These are phyloP conservation scores for Propithecus deckenii DNA, from an alignment of 2,797 vertebrate species.

Conservation along the genomic window DNA sequence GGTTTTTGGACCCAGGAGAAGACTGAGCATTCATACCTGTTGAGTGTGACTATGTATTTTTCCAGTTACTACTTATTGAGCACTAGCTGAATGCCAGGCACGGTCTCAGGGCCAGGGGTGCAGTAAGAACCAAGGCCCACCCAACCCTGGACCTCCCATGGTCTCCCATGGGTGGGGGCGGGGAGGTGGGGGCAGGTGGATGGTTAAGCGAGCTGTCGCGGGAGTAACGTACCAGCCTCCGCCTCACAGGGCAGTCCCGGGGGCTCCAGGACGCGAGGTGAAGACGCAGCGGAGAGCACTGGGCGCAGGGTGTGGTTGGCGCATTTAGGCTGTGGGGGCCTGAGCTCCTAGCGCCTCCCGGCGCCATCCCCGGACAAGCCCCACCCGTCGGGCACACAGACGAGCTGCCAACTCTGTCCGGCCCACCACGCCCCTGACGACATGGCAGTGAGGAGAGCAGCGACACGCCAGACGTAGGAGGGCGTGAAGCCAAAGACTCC, in stretches of 20 bases:
- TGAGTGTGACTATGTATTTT: background rate
- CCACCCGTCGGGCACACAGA: background rate
- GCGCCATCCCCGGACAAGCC: fast-evolving
- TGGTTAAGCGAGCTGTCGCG: background rate
- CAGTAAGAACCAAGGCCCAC: background rate
- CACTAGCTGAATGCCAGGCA: background rate
- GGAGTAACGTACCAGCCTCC: background rate
- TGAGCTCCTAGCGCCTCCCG: fast-evolving
- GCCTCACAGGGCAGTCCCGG: background rate
- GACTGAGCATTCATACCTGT: background rate
- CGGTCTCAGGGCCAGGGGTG: background rate
- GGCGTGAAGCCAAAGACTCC: fast-evolving
- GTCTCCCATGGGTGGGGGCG: background rate
- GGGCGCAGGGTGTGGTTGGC: fast-evolving
- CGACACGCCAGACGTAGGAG: background rate
- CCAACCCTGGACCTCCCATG: fast-evolving
- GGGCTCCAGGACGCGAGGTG: too few relatives aligned
- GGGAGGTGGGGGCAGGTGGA: too few relatives aligned
- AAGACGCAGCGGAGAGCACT: fast-evolving
- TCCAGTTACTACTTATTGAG: background rate
- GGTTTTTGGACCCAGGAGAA: background rate
- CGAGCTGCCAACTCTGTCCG: too few relatives aligned
- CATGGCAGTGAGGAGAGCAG: fast-evolving
- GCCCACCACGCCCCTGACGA: fast-evolving
- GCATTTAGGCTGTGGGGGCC: background rate